phyloP scores from a whole-genome alignment of 2,797 vertebrate species.

The Bovichtus variegatus region DNA sequence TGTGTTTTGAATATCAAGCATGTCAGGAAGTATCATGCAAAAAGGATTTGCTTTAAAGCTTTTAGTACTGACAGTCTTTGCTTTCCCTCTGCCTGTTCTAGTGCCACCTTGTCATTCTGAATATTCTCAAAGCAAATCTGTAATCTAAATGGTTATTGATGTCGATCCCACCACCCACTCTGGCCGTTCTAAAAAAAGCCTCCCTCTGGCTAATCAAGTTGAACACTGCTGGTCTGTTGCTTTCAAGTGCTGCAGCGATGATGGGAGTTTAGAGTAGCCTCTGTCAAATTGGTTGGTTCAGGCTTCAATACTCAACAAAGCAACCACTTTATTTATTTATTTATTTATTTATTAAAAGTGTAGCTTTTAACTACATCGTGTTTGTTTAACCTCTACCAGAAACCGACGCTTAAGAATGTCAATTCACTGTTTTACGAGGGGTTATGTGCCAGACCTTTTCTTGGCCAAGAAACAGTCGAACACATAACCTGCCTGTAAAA shows the following conservation, averaged over 20 bases:
- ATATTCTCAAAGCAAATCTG: constrained; percentile 50
- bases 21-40: constrained; percentile 22
- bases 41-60: constrained; percentile 57
- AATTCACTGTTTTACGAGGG: no score
- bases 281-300: constrained; percentile 62
- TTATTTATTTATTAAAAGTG: no score
- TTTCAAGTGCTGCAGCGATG: constrained; percentile 43
- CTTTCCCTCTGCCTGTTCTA: constrained; percentile 8
- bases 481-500: no score
- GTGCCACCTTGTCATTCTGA: constrained; percentile 39
- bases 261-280: constrained; percentile 39
- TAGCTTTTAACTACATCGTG: no score
- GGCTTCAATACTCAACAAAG: constrained; percentile 34
- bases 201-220: constrained; percentile 36
- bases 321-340: no score
- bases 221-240: constrained; percentile 39
- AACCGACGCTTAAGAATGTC: no score
- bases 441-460: no score
- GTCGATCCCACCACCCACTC: constrained; percentile 22
- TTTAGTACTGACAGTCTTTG: constrained; percentile 32
- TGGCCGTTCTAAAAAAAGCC: constrained; percentile 24
- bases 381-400: no score
- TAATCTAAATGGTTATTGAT: constrained; percentile 41
- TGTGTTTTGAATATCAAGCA: constrained; percentile 54
- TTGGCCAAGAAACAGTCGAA: no score